Conservation (phyloP, 2,113 vertebrate genomes). For the Heptranchias perlo region DNA sequence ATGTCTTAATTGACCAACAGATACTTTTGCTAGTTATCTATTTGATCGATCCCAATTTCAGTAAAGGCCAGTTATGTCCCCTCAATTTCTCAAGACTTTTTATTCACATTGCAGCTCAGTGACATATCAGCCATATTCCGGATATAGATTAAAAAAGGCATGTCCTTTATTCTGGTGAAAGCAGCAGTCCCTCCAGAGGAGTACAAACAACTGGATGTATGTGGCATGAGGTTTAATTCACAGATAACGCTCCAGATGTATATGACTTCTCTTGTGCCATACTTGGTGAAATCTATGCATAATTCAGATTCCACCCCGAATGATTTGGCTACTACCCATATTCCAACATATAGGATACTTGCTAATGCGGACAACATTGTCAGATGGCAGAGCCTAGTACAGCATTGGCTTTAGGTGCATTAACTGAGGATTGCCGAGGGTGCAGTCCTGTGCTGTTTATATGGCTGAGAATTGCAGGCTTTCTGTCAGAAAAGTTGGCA, state of each 20-base stretch:
- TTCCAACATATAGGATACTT: neutral
- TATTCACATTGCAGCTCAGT: too few species aligned
- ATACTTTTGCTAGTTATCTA: too few species aligned
- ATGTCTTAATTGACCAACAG: too few species aligned
- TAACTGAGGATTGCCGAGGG: neutral
- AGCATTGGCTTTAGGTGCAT: neutral
- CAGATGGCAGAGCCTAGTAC: neutral
- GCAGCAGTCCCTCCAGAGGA: neutral
- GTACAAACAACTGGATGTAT: neutral
- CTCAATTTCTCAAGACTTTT: too few species aligned
- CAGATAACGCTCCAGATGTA: neutral
- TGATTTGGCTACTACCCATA: neutral
- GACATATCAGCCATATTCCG: too few species aligned
- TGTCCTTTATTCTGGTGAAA: too few species aligned
- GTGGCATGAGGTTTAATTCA: neutral
- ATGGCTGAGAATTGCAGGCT: neutral
- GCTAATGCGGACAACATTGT: neutral
- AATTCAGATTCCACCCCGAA: neutral
- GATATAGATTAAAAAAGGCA: too few species aligned
- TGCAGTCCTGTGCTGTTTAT: neutral
- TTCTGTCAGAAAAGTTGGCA: neutral
- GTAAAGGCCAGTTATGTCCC: too few species aligned
- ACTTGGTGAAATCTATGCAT: too few species aligned
- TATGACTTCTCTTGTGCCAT: neutral
- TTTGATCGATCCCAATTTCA: too few species aligned